Evolutionary conservation across 2,113 vertebrate genomes (phyloP).

Genomic region (Capra hircus): DNA sequence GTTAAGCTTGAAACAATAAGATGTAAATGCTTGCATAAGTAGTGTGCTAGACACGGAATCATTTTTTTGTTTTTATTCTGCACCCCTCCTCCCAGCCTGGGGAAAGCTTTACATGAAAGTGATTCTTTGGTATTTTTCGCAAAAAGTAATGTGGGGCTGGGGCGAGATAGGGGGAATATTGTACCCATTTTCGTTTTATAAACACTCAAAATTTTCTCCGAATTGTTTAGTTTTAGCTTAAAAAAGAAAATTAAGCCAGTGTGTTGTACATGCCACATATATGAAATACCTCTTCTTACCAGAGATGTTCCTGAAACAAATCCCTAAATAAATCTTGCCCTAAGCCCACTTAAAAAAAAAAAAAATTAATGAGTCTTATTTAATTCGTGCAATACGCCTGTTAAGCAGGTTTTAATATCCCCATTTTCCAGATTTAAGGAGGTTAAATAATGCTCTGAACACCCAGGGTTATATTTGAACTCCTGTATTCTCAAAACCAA

Average conservation of each 20-base stretch:
- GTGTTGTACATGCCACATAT: background rate
- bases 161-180: too few relatives aligned
- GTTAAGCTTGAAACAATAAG: background rate
- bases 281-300: background rate
- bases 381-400: background rate
- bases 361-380: background rate
- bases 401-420: background rate
- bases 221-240: background rate
- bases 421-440: background rate
- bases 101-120: background rate
- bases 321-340: background rate
- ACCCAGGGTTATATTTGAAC: background rate
- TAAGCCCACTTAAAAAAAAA: background rate
- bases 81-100: background rate
- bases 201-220: background rate
- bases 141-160: background rate
- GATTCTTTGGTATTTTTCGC: background rate
- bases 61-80: background rate
- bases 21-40: background rate
- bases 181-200: background rate
- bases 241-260: background rate
- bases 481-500: background rate
- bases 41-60: background rate
- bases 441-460: background rate
- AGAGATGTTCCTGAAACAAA: background rate